Conservation (phyloP, 2,888 invertebrate species). For the Schizotus pectinicornis region DNA sequence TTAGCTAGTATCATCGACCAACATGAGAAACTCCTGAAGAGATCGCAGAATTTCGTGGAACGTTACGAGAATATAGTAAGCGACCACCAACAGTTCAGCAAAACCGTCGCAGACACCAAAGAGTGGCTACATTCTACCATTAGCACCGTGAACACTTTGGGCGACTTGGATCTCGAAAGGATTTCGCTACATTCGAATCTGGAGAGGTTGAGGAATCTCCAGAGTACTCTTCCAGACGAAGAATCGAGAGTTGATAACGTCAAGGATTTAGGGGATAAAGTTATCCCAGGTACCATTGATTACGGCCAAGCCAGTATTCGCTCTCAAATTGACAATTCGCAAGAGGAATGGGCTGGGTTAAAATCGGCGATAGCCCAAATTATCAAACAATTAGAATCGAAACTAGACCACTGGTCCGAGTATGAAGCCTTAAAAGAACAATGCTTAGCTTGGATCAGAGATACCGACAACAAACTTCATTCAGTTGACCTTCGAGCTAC, state of each 20-base stretch:
- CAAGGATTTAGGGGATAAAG: constrained; percentile 84
- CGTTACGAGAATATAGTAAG: constrained; percentile 87
- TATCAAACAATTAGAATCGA: constrained; percentile 79
- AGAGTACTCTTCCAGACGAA: constrained; percentile 83
- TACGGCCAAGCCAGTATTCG: constrained; percentile 84
- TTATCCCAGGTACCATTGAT: constrained; percentile 84
- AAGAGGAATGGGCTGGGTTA: constrained; percentile 89
- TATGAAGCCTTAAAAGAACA: constrained; percentile 87
- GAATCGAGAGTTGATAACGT: constrained; percentile 83
- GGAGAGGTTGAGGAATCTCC: constrained; percentile 81
- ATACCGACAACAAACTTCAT: constrained; percentile 86
- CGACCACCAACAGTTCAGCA: constrained; percentile 87
- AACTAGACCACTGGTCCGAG: constrained; percentile 90
- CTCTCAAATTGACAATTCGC: constrained; percentile 84
- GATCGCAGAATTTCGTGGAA: constrained; percentile 79
- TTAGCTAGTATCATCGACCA: constrained; percentile 73
- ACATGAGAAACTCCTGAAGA: constrained; percentile 72
- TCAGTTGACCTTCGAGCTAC: constrained; percentile 86
- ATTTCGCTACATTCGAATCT: constrained; percentile 86
- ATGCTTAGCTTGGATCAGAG: constrained; percentile 85
- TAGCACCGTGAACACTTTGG: constrained; percentile 82
- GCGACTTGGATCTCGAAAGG: constrained; percentile 82
- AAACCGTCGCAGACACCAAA: constrained; percentile 83
- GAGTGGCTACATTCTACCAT: constrained; percentile 88
- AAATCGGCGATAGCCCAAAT: constrained; percentile 77